These are phyloP conservation scores for Gobiocypris rarus DNA, from an alignment of 2,113 vertebrate species.

Conservation along the genomic window DNA sequence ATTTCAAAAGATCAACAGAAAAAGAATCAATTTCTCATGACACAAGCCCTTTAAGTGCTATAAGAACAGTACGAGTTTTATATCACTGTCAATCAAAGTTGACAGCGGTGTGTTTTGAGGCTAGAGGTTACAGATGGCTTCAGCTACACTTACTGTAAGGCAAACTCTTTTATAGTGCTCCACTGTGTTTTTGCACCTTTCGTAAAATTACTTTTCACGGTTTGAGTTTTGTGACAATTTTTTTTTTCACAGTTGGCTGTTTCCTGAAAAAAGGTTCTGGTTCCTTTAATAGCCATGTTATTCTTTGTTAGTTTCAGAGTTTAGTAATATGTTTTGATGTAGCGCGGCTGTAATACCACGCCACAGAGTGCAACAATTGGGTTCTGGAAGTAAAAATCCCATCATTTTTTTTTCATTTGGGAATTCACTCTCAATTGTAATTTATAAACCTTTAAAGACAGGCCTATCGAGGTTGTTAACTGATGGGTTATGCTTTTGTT, in stretches of 20 bases:
- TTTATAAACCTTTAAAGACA: not conserved
- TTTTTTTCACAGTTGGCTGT: constrained; percentile 19
- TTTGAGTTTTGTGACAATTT: constrained; percentile 16
- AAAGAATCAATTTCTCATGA: not conserved
- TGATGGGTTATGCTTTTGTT: not conserved
- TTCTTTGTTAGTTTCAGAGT: constrained; percentile 4
- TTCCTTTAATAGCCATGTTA: not conserved
- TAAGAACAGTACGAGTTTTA: not conserved
- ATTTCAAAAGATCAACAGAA: not conserved
- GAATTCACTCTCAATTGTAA: not conserved
- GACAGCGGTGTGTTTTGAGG: constrained; percentile 17
- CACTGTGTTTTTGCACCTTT: not conserved
- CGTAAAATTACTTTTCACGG: constrained; percentile 6
- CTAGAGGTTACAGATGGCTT: constrained; percentile 32
- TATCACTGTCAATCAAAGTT: constrained; percentile 19
- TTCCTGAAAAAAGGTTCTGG: not conserved
- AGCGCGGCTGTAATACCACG: not conserved
- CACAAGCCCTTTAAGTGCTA: not conserved
- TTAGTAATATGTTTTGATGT: not conserved
- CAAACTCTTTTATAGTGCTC: not conserved
- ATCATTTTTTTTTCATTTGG: not conserved
- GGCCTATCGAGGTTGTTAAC: not conserved
- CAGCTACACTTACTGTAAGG: constrained; percentile 25
- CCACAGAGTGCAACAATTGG: not conserved
- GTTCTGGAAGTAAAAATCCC: not conserved